Conservation (phyloP, 1,140 invertebrate species). For the Caenorhabditis inopinata region DNA sequence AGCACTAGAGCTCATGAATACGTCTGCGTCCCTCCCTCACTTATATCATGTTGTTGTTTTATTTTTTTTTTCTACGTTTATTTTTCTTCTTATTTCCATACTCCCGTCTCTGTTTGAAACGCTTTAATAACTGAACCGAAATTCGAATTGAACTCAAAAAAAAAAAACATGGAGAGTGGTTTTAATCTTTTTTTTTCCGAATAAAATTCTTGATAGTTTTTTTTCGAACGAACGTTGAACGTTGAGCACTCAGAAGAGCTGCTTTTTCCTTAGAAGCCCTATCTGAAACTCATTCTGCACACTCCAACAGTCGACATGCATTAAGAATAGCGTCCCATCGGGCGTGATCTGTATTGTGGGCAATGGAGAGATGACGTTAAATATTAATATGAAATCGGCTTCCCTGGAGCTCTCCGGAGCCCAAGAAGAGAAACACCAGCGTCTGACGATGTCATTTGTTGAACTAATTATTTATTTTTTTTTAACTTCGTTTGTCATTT, state of each 20-base stretch:
- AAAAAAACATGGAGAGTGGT: too few species aligned
- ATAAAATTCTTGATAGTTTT: background rate
- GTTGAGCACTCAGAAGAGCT: background rate
- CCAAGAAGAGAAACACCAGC: background rate
- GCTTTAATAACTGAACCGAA: background rate
- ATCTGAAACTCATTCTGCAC: background rate
- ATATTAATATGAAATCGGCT: background rate
- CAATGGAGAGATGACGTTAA: background rate
- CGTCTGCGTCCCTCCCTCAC: too few species aligned
- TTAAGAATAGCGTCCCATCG: background rate
- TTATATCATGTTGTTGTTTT: too few species aligned
- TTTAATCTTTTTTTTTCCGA: background rate
- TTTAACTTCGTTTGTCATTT: too few species aligned
- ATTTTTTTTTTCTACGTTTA: background rate
- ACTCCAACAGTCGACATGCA: background rate
- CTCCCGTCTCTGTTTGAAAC: background rate
- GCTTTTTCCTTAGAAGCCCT: too few species aligned
- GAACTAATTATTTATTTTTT: too few species aligned
- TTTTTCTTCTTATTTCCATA: background rate
- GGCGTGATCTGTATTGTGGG: too few species aligned
- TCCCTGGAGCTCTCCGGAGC: too few species aligned
- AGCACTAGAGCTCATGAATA: too few species aligned
- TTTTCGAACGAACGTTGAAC: too few species aligned
- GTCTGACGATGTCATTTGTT: too few species aligned
- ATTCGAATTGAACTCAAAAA: background rate